Conservation (phyloP, 2,797 vertebrate genomes). For the Setipinna tenuifilis region DNA sequence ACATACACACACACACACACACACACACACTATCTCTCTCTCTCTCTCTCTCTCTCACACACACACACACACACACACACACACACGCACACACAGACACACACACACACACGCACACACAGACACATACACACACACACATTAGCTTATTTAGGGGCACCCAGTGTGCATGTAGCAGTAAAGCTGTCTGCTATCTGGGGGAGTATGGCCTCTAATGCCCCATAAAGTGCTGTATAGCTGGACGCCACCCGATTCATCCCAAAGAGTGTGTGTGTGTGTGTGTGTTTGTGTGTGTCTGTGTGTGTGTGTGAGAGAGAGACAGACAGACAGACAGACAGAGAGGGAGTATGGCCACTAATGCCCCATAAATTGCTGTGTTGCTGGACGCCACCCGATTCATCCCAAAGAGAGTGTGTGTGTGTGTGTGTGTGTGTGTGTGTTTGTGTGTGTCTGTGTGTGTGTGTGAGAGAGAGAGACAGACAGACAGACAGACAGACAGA, state of each 20-base stretch:
- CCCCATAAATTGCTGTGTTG: conserved; percentile 45
- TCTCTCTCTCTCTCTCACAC: too few species aligned
- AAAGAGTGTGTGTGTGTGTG: too few species aligned
- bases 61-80: conserved; percentile 11
- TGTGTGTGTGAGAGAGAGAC: too few species aligned
- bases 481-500: too few species aligned
- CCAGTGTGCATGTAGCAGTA: conserved; percentile 42
- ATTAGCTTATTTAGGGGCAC: conserved; percentile 59
- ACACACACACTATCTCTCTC: too few species aligned
- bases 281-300: too few species aligned
- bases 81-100: background rate
- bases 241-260: background rate
- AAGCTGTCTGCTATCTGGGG: background rate
- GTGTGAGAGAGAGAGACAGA: too few species aligned
- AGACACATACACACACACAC: background rate
- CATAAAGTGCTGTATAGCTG: conserved; percentile 26
- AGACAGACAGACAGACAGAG: too few species aligned
- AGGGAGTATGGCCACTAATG: conserved; percentile 28
- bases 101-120: conserved; percentile 8
- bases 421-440: too few species aligned
- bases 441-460: too few species aligned
- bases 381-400: background rate
- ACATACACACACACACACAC: too few species aligned
- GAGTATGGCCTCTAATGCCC: conserved; percentile 46
- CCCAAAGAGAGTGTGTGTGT: too few species aligned